Evolutionary conservation across 2,797 vertebrate species (phyloP).

Genomic region (Takifugu ocellatus): DNA sequence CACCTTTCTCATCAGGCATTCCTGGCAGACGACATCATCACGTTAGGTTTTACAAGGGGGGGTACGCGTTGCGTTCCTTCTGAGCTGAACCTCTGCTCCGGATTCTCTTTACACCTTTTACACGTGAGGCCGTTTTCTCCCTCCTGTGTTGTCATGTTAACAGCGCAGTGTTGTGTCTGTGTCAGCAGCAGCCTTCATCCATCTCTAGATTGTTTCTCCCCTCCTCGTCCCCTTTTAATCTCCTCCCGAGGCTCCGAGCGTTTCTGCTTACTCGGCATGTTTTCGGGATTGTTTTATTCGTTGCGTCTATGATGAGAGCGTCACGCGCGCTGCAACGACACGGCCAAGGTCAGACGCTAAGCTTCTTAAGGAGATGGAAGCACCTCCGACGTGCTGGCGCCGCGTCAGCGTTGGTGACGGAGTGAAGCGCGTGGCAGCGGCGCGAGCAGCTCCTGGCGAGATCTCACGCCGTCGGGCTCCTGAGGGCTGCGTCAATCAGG

Average conservation of each 20-base stretch:
- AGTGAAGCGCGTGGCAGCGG: slow-evolving; percentile 20
- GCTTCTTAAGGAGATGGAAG: slow-evolving; percentile 32
- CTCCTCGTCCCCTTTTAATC: slow-evolving; percentile 22
- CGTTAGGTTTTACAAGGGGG: not conserved
- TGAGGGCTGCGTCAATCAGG: no score
- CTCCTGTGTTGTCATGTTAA: slow-evolving; percentile 26
- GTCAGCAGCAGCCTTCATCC: slow-evolving; percentile 29
- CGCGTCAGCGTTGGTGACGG: slow-evolving; percentile 22
- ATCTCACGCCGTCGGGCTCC: no score
- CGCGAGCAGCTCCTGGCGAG: not conserved
- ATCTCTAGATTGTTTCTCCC: slow-evolving; percentile 47
- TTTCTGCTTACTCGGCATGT: slow-evolving; percentile 12
- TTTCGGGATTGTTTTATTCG: not conserved
- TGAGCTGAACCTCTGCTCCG: no score
- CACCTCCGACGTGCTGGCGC: slow-evolving; percentile 18
- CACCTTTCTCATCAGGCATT: no score
- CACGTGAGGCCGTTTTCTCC: no score
- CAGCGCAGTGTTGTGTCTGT: slow-evolving; percentile 24
- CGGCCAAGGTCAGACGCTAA: slow-evolving; percentile 15
- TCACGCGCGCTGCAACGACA: slow-evolving; percentile 1
- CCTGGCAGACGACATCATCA: not conserved
- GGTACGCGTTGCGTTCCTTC: not conserved
- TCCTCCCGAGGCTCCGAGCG: slow-evolving; percentile 20
- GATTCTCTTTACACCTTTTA: no score
- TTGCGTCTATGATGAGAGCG: not conserved